phyloP scores from a whole-genome alignment of 1,140 invertebrate genomes.

The Lepidostoma basale region DNA sequence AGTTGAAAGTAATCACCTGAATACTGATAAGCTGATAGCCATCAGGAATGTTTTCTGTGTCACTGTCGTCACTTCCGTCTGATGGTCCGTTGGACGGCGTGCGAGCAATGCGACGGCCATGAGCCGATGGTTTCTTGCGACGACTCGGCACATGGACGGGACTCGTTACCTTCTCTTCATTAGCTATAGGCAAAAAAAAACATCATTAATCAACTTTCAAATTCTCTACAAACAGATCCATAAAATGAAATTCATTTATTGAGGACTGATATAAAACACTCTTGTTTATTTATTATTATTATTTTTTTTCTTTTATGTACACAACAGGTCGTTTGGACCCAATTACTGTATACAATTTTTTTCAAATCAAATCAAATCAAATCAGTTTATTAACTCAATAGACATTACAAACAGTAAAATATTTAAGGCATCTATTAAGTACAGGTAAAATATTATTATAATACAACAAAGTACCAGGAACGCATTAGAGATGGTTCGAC shows the following conservation, averaged over 20 bases:
- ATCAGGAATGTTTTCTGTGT: constrained; percentile 30
- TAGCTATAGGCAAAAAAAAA: constrained; percentile 34
- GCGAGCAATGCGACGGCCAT: constrained; percentile 7
- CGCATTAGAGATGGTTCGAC: too few species aligned
- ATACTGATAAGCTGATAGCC: constrained; percentile 45
- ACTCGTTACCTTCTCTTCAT: constrained; percentile 40
- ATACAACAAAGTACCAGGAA: too few species aligned
- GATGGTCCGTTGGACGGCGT: constrained; percentile 14
- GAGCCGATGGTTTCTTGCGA: constrained; percentile 17
- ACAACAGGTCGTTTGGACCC: too few species aligned
- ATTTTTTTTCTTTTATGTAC: too few species aligned
- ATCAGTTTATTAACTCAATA: too few species aligned
- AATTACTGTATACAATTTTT: not conserved
- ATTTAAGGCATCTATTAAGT: too few species aligned
- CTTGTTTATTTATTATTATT: not conserved
- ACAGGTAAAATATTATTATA: too few species aligned
- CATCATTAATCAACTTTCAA: constrained; percentile 10
- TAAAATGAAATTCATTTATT: not conserved
- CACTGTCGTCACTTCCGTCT: constrained; percentile 27
- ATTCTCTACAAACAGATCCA: not conserved
- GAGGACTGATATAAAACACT: not conserved
- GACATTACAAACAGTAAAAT: too few species aligned
- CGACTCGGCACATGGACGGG: not conserved
- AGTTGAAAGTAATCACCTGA: constrained; percentile 38
- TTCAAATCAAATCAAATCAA: not conserved